Conservation (phyloP, 2,113 vertebrate genomes). For the Gymnarchus niloticus region DNA sequence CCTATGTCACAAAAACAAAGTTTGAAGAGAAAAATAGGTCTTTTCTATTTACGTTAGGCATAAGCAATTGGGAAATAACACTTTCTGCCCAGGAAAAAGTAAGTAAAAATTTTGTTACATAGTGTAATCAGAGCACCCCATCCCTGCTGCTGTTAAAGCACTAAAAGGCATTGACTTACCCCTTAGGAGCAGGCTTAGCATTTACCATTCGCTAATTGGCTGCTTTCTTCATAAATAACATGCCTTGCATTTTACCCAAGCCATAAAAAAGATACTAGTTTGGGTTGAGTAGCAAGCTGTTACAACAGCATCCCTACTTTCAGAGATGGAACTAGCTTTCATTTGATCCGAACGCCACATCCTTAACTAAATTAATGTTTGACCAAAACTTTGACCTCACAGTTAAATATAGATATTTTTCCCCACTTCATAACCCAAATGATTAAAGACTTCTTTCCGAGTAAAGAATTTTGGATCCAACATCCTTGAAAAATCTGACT, state of each 20-base stretch:
- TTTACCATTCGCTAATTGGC: background rate
- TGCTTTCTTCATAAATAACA: background rate
- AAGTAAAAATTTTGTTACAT: too few species aligned
- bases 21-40: too few species aligned
- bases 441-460: background rate
- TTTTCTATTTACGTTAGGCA: too few species aligned
- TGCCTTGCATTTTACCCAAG: background rate
- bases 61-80: too few species aligned
- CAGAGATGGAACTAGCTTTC: constrained; percentile 29
- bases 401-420: background rate
- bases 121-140: background rate
- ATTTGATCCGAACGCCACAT: constrained; percentile 37
- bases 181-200: background rate
- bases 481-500: background rate
- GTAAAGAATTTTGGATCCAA: background rate
- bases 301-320: background rate
- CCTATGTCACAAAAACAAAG: too few species aligned
- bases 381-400: background rate
- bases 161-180: background rate
- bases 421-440: background rate
- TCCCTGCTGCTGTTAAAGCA: background rate
- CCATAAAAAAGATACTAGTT: background rate
- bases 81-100: too few species aligned
- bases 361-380: constrained; percentile 15
- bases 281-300: background rate